Evolutionary conservation across 2,888 invertebrate species (phyloP), one percentile per base, ranked within the genome.

Genomic region (Scaptomyza cyrtandrae): DNA sequence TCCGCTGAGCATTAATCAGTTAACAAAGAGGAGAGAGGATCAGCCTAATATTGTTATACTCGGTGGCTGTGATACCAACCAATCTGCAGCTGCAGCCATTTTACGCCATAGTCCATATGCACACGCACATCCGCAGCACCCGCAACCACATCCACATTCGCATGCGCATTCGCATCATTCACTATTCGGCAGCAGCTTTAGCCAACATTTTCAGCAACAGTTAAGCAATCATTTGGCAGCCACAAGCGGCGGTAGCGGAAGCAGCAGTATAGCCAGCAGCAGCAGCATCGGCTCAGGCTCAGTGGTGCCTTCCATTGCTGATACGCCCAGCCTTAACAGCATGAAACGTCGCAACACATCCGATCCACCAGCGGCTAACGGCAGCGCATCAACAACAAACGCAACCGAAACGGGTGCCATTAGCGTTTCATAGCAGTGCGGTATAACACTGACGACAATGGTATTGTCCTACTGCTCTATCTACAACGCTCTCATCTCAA

Each of bases 1-100:
- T 93, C 98, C 98, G 62, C 93, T 98, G 45, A 97, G 97, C 92
- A 97, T 98, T 65, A 97, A 97, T 89, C 97, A 97, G 93, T 93
- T 98, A 81, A 97, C 97, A 69, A 96, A 96, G 82, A 95, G 89
- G 14, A 85, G 78, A 33, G 84, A 79, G 13, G 75, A 74, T 43
- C 81, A 75, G 44, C 80, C 71, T 55, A 88, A 72, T 60, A 75
- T 76, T 57, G 55, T 57, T 3, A 6, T 60, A 11, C 29, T 57
- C 4, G 63, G 69, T 49, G 56, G 43, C 3, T 61, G 48, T 44
- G 70, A 65, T 31, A 27, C 62, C 16, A 39, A 0, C 14, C 65
- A 63, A 29, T 43, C 63, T 35, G 29, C 63, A 35, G 29, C 57
- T 6, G 60, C 76, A n/a, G 57, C 55, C 16, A 59, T 71, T 44